Evolutionary conservation across 1,140 invertebrate species (phyloP).

Genomic region (Drosophila eugracilis): DNA sequence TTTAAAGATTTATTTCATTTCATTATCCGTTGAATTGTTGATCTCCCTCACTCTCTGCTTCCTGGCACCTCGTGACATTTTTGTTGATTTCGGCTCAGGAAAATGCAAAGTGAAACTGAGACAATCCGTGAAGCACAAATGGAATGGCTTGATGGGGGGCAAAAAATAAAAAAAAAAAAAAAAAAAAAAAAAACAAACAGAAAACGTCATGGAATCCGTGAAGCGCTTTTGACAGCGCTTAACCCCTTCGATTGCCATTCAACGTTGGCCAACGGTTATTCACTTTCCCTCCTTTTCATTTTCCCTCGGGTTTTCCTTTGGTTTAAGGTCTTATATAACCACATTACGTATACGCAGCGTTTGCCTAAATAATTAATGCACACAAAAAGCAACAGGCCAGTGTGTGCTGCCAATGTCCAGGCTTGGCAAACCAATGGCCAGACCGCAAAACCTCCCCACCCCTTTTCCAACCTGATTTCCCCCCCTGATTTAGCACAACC

Average conservation of each 20-base stretch:
- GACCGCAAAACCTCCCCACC: constrained; percentile 41
- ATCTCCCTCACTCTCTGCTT: constrained; percentile 13
- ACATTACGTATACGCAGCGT: constrained; percentile 65
- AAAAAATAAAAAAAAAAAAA: background rate
- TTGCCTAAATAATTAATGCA: constrained; percentile 70
- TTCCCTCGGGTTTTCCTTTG: background rate
- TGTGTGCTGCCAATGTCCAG: constrained; percentile 17
- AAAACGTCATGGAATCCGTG: no score
- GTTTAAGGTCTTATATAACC: constrained; percentile 66
- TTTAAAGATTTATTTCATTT: constrained; percentile 20
- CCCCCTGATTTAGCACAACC: background rate
- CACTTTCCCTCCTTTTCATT: constrained; percentile 1
- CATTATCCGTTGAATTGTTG: constrained; percentile 26
- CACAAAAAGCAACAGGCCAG: constrained; percentile 61
- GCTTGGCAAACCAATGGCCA: constrained; percentile 11
- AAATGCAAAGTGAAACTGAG: constrained; percentile 11
- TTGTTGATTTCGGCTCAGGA: constrained; percentile 21
- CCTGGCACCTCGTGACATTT: background rate
- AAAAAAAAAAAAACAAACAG: no score
- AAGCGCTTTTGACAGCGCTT: constrained; percentile 42
- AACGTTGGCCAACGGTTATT: constrained; percentile 21
- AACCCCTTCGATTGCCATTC: constrained; percentile 14
- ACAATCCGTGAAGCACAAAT: constrained; percentile 39
- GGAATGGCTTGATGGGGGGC: constrained; percentile 23
- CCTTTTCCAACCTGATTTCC: background rate